Percentiles rank a stretch among this genome's conserved stretches.
Evolutionary conservation across 2,113 vertebrate species (phyloP).

Genomic region (Emydura subglobosa): DNA sequence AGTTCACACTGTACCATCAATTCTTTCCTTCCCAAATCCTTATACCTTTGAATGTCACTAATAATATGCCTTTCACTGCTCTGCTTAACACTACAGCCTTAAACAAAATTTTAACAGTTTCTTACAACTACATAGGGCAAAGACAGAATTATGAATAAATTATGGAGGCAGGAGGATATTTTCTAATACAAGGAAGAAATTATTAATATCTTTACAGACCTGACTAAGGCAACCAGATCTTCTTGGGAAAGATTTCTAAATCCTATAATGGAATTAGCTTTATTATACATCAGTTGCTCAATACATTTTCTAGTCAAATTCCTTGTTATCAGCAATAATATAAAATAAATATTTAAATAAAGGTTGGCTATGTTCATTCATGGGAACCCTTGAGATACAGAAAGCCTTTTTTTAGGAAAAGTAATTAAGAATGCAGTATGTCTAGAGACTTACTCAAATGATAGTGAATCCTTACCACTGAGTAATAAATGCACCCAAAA

Average conservation of each 20-base stretch:
- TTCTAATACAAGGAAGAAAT: neutral
- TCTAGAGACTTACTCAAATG: neutral
- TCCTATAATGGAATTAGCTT: neutral
- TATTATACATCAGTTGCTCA: neutral
- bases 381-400: neutral
- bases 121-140: neutral
- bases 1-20: neutral
- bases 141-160: neutral
- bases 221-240: neutral
- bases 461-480: neutral
- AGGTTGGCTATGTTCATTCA: neutral
- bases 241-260: neutral
- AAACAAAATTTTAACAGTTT: neutral
- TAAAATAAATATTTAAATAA: neutral
- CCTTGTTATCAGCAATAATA: neutral
- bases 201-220: neutral
- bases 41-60: neutral
- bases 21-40: neutral
- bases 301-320: neutral
- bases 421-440: neutral
- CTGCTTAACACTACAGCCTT: neutral
- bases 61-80: neutral
- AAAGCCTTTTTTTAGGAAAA: neutral
- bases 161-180: neutral
- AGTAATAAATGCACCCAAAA: no score